Percentiles rank a stretch among this genome's conserved stretches.
phyloP scores from a whole-genome alignment of 1,140 invertebrate genomes.

The Drosophila insularis region DNA sequence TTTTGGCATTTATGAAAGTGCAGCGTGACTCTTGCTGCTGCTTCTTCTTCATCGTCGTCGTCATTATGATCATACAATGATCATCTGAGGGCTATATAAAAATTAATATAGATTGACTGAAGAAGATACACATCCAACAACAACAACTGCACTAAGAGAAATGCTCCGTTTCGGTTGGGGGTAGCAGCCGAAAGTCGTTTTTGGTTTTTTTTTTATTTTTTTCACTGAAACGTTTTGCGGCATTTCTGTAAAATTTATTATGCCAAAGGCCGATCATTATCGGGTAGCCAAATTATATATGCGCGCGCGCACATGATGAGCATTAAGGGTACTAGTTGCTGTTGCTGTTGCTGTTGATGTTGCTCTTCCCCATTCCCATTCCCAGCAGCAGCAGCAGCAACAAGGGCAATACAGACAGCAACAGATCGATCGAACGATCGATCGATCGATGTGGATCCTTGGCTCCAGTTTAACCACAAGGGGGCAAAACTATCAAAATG shows the following conservation, averaged over 20 bases:
- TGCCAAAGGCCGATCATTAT: conserved; percentile 82
- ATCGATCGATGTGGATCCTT: conserved; percentile 42
- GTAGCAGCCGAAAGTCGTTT: conserved; percentile 57
- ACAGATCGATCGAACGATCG: conserved; percentile 35
- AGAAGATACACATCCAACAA: conserved; percentile 59
- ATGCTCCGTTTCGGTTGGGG: conserved; percentile 3
- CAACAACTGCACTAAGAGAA: conserved; percentile 21
- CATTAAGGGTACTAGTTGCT: conserved; percentile 56
- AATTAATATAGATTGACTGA: conserved; percentile 80
- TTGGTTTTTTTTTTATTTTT: not conserved
- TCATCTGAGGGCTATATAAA: conserved; percentile 57
- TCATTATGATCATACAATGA: not conserved
- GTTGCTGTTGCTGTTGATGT: conserved; percentile 1
- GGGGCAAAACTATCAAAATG: conserved; percentile 76
- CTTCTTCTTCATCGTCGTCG: not conserved
- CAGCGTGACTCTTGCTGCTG: conserved; percentile 61
- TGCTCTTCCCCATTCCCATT: conserved; percentile 18
- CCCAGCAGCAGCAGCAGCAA: conserved; percentile 40
- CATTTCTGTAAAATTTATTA: conserved; percentile 76
- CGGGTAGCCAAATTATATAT: conserved; percentile 81
- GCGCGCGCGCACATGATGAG: conserved; percentile 79
- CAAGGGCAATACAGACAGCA: conserved; percentile 30
- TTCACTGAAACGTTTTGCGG: conserved; percentile 43
- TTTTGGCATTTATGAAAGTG: conserved; percentile 78
- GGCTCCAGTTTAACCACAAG: conserved; percentile 59